These are phyloP conservation scores for Dromiciops gliroides DNA, from an alignment of 2,113 vertebrate genomes.

Conservation along the genomic window DNA sequence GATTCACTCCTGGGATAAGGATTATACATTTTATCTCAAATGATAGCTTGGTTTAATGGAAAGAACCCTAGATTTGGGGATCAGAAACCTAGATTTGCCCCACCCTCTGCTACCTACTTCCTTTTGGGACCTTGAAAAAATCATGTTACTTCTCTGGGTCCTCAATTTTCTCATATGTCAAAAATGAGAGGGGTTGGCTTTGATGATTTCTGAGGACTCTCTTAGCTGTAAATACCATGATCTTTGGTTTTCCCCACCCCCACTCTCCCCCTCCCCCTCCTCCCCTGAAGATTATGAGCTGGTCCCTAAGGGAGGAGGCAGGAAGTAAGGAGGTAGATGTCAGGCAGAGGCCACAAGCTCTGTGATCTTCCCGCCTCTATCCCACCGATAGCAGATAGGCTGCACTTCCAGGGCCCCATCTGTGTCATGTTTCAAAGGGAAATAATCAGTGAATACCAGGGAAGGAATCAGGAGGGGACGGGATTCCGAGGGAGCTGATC, in stretches of 20 bases:
- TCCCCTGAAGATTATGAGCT: background rate
- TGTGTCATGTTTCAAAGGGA: background rate
- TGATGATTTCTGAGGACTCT: background rate
- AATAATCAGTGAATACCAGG: background rate
- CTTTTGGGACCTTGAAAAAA: background rate
- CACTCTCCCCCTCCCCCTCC: background rate
- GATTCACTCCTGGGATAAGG: background rate
- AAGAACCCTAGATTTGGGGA: background rate
- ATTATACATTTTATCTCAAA: background rate
- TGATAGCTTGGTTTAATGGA: background rate
- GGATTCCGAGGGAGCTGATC: conserved; percentile 13
- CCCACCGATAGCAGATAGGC: background rate
- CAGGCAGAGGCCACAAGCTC: background rate
- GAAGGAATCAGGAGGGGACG: background rate
- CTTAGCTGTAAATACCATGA: background rate
- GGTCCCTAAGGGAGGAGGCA: background rate
- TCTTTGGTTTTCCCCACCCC: background rate
- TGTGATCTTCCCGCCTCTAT: background rate
- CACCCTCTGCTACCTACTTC: background rate
- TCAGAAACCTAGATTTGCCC: background rate
- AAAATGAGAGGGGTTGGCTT: background rate
- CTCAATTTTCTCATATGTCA: background rate
- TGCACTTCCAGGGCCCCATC: background rate
- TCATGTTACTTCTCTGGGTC: background rate
- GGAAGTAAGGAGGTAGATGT: background rate